Evolutionary conservation across 2,797 vertebrate species (phyloP), one percentile per base, ranked within the genome.

Genomic region (Anisognathus igniventris): DNA sequence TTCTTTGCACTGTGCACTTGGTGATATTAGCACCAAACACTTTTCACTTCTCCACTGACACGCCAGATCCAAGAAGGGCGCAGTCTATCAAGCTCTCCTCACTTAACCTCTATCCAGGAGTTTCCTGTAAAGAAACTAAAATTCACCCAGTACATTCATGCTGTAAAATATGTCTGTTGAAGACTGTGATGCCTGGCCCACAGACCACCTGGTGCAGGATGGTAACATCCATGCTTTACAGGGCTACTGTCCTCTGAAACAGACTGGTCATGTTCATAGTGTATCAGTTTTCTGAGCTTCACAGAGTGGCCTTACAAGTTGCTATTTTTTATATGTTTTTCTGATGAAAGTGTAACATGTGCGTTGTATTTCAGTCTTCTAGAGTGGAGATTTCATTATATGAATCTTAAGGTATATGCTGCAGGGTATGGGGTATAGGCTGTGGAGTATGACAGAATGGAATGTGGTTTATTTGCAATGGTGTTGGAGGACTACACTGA

Each of bases 251-350:
- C 16, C 81, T 85, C 58, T 68, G 58, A 82, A 88, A 54, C 39
- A 61, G 54, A 47, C 67, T 22, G 28, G 6, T 66, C 44, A n/a
- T 0, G 0, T 88, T 39, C 17, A 19, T 7, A 58, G n/a, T 7
- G 14, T 60, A 45, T 27, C 27, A 61, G 27, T 85, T 76, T 35
- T 35, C 47, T 73, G 44, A 75, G 17, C 15, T 54, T 82, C 40
- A 14, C 20, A 22, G 39, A 30, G 30, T 73, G 47, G 45, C 40
- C 31, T 45, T 51, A 31, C 30, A 60, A 18, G 6, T 30, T 48
- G 27, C 13, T 78, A 8, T 12, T 25, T 74, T 75, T 65, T 12
- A n/a, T 53, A 15, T 37, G 8, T 39, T 92, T 82, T 92, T 65
- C 58, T 0, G 0, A 44, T 53, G 16, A 24, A 75, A 81, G 35